Evolutionary conservation across 2,888 invertebrate species (phyloP).

Genomic region (Drosophila niveifrons): DNA sequence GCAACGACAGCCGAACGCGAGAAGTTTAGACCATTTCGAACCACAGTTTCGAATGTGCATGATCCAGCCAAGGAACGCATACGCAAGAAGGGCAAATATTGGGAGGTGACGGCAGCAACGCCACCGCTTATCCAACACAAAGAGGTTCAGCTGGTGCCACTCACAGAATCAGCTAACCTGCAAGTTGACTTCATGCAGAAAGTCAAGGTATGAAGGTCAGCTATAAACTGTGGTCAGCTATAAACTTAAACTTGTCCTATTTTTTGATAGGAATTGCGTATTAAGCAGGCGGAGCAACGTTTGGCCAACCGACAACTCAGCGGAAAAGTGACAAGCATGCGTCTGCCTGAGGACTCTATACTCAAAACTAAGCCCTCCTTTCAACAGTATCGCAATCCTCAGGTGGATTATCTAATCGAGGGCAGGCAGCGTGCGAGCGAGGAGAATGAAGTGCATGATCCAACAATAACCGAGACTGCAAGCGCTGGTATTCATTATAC

Average conservation of each 20-base stretch:
- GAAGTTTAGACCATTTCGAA: slow-evolving; percentile 83
- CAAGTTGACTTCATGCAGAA: slow-evolving; percentile 79
- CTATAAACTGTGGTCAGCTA: not conserved
- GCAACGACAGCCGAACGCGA: slow-evolving; percentile 53
- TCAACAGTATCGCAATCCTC: slow-evolving; percentile 74
- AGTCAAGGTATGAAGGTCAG: slow-evolving; percentile 72
- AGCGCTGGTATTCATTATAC: slow-evolving; percentile 71
- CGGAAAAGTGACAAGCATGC: slow-evolving; percentile 38
- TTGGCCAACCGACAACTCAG: slow-evolving; percentile 62
- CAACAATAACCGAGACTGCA: slow-evolving; percentile 68
- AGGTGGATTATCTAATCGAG: slow-evolving; percentile 67
- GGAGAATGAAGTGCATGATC: slow-evolving; percentile 79
- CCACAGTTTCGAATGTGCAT: slow-evolving; percentile 83
- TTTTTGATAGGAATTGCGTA: slow-evolving; percentile 73
- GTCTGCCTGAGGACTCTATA: slow-evolving; percentile 63
- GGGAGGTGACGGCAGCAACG: slow-evolving; percentile 85
- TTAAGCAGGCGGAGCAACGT: slow-evolving; percentile 82
- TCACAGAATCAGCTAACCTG: slow-evolving; percentile 83
- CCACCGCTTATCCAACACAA: slow-evolving; percentile 83
- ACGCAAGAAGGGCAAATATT: slow-evolving; percentile 80
- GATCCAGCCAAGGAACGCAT: slow-evolving; percentile 83
- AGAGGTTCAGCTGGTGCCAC: slow-evolving; percentile 74
- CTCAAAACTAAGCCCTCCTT: slow-evolving; percentile 76
- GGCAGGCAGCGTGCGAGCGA: slow-evolving; percentile 72
- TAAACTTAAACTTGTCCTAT: not conserved